Evolutionary conservation across 2,888 invertebrate species (phyloP), one percentile per base, ranked within the genome.

Genomic region (Drosophila mimica): DNA sequence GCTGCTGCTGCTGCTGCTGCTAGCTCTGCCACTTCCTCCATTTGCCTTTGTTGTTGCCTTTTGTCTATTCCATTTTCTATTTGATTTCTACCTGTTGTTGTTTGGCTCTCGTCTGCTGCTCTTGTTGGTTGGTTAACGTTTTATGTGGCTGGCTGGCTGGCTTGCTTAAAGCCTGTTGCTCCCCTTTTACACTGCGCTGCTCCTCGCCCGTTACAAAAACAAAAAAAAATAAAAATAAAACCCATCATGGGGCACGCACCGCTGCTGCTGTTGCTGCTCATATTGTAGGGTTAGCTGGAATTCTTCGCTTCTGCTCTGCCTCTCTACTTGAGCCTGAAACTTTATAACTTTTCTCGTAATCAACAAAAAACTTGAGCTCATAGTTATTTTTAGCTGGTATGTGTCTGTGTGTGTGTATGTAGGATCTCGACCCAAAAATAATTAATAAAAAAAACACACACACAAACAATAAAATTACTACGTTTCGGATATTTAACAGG

Each of bases 1-100:
- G 67, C 70, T 83, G 73, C 70, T 70, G 66, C 56, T 78, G 77
- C 67, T 75, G 85, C 73, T 74, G 74, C 59, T 36, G 58, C 57
- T 56, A 66, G 74, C 73, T 59, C 70, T 70, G 76, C 79, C 76
- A 80, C 83, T 83, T 89, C 88, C 83, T 83, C 85, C 88, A 80
- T 85, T 88, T 83, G 89, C 85, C 84, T 83, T 70, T 70, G 76
- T 70, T 74, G 70, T 49, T 82, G 75, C 74, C 80, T 74, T 77
- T 87, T 79, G 84, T 87, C 86, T 87, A 87, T 89, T 83, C 82
- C 84, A 81, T 83, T 87, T 88, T 89, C 86, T 88, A 88, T 88
- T 85, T 89, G 81, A 85, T 83, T 89, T 88, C 82, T 87, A 89
- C 88, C 85, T 88, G 83, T 88, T 87, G 86, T 88, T 86, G 68